Conservation (phyloP, 2,888 invertebrate genomes). For the Tachina fera region DNA sequence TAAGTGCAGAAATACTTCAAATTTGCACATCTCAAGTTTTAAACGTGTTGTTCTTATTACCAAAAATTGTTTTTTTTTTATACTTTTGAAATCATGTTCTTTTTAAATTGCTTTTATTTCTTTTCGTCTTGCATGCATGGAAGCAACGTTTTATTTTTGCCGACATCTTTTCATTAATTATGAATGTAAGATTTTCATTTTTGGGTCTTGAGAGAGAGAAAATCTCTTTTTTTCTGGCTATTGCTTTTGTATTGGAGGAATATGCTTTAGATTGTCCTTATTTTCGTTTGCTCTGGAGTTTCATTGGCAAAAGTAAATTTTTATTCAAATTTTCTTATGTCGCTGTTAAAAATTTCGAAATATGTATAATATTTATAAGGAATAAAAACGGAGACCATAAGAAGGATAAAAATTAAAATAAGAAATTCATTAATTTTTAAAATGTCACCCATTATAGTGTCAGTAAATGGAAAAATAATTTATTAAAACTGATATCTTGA, state of each 20-base stretch:
- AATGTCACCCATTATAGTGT: slow-evolving; percentile 34
- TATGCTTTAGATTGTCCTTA: neutral
- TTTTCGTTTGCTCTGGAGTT: slow-evolving; percentile 12
- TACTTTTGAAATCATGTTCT: too few relatives aligned
- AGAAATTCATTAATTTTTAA: slow-evolving; percentile 41
- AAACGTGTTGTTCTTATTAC: neutral
- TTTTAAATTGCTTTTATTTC: slow-evolving; percentile 30
- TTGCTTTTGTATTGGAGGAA: neutral
- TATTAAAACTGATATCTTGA: neutral
- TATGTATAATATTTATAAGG: slow-evolving; percentile 46
- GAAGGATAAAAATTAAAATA: slow-evolving; percentile 4
- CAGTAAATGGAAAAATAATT: slow-evolving; percentile 28
- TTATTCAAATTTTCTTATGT: neutral
- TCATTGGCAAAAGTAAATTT: slow-evolving; percentile 20
- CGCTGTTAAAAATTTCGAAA: neutral
- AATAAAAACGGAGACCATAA: neutral
- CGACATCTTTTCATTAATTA: slow-evolving; percentile 69
- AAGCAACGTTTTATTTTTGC: slow-evolving; percentile 37
- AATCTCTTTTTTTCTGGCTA: slow-evolving; percentile 25
- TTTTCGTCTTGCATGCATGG: slow-evolving; percentile 14
- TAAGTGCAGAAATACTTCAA: slow-evolving; percentile 57
- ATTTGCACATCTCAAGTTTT: slow-evolving; percentile 56
- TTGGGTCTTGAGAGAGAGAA: slow-evolving; percentile 34
- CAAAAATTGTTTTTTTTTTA: neutral
- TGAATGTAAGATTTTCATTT: slow-evolving; percentile 65